These are phyloP conservation scores for Chouioia cunea DNA, from an alignment of 2,888 invertebrate species.

Conservation along the genomic window DNA sequence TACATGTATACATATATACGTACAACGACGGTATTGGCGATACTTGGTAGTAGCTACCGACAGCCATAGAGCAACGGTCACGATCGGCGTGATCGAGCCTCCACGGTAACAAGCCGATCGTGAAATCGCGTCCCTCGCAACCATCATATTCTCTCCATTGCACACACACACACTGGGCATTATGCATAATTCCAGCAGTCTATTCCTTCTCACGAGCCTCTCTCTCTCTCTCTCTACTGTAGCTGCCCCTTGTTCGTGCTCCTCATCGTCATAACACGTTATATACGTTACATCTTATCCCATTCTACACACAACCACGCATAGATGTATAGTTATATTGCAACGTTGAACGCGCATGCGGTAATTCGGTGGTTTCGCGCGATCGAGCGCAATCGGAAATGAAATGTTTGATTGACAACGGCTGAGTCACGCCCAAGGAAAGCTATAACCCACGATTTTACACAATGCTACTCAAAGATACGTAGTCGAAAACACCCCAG, in stretches of 20 bases:
- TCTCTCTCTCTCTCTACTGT: no score
- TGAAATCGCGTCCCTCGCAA: constrained; percentile 53
- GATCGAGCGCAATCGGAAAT: constrained; percentile 66
- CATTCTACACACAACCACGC: neutral
- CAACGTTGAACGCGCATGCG: neutral
- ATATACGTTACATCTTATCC: no score
- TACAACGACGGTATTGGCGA: no score
- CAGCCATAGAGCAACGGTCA: constrained; percentile 64
- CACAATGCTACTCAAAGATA: no score
- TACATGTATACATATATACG: no score
- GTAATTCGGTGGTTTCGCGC: neutral
- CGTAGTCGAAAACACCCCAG: no score
- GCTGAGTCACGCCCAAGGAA: constrained; percentile 61
- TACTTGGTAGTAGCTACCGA: constrained; percentile 48
- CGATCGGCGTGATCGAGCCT: constrained; percentile 64
- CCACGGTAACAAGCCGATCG: constrained; percentile 56
- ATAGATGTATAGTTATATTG: neutral
- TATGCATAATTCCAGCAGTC: constrained; percentile 46
- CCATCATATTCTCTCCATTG: constrained; percentile 28
- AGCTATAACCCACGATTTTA: constrained; percentile 50
- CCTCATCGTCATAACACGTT: no score
- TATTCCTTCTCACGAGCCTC: neutral
- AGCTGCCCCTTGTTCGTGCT: no score
- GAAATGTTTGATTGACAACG: constrained; percentile 63
- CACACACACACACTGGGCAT: constrained; percentile 9